These are phyloP conservation scores for Heliocidaris erythrogramma DNA, from an alignment of 35 echinoderm and acorn worm genomes.

Conservation along the genomic window DNA sequence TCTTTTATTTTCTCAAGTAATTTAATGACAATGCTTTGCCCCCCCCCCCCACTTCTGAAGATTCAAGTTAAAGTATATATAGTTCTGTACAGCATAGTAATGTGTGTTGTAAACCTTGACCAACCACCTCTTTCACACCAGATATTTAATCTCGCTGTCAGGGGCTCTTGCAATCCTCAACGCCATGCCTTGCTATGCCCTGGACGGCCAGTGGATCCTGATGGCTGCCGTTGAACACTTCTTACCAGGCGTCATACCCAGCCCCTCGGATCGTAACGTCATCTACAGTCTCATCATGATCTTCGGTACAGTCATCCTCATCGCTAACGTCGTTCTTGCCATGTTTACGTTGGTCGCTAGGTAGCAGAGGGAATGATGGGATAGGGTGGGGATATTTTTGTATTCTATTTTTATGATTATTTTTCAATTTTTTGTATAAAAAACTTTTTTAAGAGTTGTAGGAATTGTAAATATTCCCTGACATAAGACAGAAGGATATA, in stretches of 20 bases:
- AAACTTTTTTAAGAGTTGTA: neutral
- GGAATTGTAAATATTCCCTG: neutral
- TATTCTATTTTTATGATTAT: neutral
- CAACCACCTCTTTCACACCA: constrained; percentile 49
- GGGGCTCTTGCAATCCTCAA: constrained; percentile 94
- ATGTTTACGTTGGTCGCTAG: constrained; percentile 74
- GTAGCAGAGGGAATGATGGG: constrained; percentile 51
- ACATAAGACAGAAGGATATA: neutral
- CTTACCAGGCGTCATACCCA: constrained; percentile 60
- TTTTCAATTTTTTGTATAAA: neutral
- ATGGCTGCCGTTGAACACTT: constrained; percentile 78
- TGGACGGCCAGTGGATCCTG: constrained; percentile 95
- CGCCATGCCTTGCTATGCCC: constrained; percentile 91
- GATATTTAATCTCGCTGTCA: constrained; percentile 95
- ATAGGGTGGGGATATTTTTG: neutral
- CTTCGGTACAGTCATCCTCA: constrained; percentile 84
- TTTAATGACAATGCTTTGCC: too few species aligned
- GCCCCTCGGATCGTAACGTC: constrained; percentile 68
- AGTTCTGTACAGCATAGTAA: neutral
- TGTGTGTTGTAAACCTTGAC: neutral
- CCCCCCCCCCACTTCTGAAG: too few species aligned
- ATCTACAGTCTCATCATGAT: constrained; percentile 72
- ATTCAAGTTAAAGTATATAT: neutral
- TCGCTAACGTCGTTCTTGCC: constrained; percentile 84
- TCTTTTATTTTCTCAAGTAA: too few species aligned